Evolutionary conservation across 2,797 vertebrate species (phyloP).

Genomic region (Trachops cirrhosus): DNA sequence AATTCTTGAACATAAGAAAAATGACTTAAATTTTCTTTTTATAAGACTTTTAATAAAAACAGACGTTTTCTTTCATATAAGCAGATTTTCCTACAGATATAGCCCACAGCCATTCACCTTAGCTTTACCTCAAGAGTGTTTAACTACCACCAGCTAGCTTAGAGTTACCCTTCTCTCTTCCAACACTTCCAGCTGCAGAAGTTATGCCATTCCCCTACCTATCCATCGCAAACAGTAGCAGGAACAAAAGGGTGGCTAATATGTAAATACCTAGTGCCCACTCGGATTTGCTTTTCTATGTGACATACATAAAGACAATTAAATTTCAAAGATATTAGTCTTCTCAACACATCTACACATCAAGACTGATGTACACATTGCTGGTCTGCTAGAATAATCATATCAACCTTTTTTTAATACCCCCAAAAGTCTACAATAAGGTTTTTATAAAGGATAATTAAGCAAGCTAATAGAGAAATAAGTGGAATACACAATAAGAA

Average conservation of each 20-base stretch:
- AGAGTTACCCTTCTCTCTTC: background rate
- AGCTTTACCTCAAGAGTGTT: background rate
- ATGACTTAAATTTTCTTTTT: background rate
- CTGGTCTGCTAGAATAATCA: constrained; percentile 63
- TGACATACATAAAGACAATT: background rate
- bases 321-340: constrained; percentile 43
- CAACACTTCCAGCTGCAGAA: background rate
- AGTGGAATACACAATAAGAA: constrained; percentile 79
- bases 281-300: background rate
- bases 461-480: constrained; percentile 77
- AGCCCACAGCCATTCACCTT: background rate
- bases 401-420: constrained; percentile 69
- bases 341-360: background rate
- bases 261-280: background rate
- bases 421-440: constrained; percentile 57
- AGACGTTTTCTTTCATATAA: background rate
- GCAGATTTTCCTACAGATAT: background rate
- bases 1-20: background rate
- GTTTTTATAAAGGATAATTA: constrained; percentile 84
- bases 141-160: background rate
- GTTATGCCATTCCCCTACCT: background rate
- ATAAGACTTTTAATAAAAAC: background rate
- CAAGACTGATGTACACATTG: constrained; percentile 49
- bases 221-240: background rate
- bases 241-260: background rate